These are phyloP conservation scores for Propithecus perrieri DNA, from an alignment of 2,797 vertebrate species.

Conservation along the genomic window DNA sequence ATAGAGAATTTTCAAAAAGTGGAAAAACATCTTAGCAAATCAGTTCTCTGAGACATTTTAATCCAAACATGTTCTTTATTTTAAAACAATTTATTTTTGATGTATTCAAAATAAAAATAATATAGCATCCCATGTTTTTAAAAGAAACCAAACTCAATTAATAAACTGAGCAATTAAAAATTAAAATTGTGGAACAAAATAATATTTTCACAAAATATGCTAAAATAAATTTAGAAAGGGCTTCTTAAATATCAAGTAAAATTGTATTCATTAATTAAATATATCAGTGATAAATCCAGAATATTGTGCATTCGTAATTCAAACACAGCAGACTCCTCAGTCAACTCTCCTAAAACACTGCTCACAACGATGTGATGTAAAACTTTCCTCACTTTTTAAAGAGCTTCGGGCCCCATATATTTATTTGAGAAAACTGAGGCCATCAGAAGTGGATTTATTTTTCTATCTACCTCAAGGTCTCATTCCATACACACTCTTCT, in stretches of 20 bases:
- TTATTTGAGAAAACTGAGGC: not conserved
- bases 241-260: slow-evolving; percentile 33
- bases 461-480: not conserved
- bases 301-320: not conserved
- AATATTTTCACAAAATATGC: not conserved
- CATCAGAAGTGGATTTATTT: not conserved
- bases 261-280: not conserved
- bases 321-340: not conserved
- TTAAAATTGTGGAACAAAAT: not conserved
- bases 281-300: not conserved
- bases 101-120: not conserved
- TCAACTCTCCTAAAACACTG: not conserved
- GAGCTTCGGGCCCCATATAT: not conserved
- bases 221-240: not conserved
- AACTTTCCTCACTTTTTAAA: not conserved
- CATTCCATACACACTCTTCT: not conserved
- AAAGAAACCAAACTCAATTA: not conserved
- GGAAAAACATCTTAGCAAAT: not conserved
- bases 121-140: not conserved
- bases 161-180: not conserved
- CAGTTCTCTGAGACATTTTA: not conserved
- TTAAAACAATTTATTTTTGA: not conserved
- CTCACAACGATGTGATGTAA: rapidly evolving
- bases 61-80: not conserved
- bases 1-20: not conserved